Evolutionary conservation across 2,888 invertebrate genomes (phyloP).

Genomic region (Bellardia bayeri): DNA sequence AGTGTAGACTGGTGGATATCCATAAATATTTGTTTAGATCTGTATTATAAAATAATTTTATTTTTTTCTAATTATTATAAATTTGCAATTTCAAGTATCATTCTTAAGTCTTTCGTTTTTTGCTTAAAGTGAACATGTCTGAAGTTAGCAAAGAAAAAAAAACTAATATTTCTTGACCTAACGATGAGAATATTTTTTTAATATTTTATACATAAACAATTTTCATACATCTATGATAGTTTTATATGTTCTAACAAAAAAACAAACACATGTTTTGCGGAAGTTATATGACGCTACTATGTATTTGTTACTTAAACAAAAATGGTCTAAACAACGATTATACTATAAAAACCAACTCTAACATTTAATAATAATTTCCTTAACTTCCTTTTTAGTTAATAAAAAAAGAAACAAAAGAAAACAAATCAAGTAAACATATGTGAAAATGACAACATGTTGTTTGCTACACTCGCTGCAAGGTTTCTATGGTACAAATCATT

Average conservation of each 20-base stretch:
- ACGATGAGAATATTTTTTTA: background rate
- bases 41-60: background rate
- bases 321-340: background rate
- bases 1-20: too few species aligned
- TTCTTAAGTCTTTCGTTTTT: background rate
- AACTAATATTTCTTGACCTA: background rate
- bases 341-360: constrained; percentile 11
- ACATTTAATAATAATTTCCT: constrained; percentile 62
- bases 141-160: too few species aligned
- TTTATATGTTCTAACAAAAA: constrained; percentile 30
- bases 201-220: background rate
- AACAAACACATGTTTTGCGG: constrained; percentile 42
- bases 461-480: background rate
- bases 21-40: too few species aligned
- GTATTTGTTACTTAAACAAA: background rate
- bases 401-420: constrained; percentile 6
- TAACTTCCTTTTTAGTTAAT: constrained; percentile 57
- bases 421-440: constrained; percentile 30
- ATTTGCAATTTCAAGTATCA: background rate
- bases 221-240: background rate
- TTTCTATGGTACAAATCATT: constrained; percentile 41
- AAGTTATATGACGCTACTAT: constrained; percentile 59
- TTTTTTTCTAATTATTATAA: background rate
- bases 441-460: constrained; percentile 59
- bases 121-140: too few species aligned